These are phyloP conservation scores for Eumerus sabulonum DNA, from an alignment of 2,888 invertebrate species.

Conservation along the genomic window DNA sequence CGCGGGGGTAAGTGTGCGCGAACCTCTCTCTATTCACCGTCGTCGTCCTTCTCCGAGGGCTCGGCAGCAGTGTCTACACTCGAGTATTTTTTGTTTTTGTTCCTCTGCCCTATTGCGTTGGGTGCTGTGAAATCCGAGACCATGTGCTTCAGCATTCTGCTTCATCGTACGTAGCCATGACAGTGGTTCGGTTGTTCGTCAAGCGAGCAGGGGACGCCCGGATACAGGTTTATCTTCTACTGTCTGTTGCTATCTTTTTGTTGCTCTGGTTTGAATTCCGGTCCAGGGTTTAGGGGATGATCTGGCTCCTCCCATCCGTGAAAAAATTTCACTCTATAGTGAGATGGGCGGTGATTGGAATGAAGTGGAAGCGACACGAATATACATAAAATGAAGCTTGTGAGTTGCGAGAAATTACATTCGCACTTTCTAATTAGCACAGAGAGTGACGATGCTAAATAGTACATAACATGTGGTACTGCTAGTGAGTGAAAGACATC, in stretches of 20 bases:
- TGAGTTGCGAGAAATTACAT: slow-evolving; percentile 14
- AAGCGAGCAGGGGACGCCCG: slow-evolving; percentile 26
- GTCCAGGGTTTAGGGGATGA: slow-evolving; percentile 40
- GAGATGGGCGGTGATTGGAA: too few relatives aligned
- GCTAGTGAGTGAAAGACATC: slow-evolving; percentile 1
- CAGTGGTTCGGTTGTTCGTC: slow-evolving; percentile 46
- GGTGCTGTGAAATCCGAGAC: slow-evolving; percentile 49
- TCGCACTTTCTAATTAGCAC: slow-evolving; percentile 67
- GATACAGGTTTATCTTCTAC: slow-evolving; percentile 42
- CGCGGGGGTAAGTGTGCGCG: neutral
- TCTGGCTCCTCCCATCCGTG: slow-evolving; percentile 56
- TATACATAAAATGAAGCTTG: too few relatives aligned
- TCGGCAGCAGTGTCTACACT: too few relatives aligned
- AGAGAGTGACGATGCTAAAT: slow-evolving; percentile 14
- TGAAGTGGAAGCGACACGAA: too few relatives aligned
- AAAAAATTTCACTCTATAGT: neutral
- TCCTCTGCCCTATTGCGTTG: too few relatives aligned
- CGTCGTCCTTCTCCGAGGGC: too few relatives aligned
- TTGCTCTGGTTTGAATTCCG: too few relatives aligned
- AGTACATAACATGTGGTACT: slow-evolving; percentile 29
- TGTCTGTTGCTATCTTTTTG: too few relatives aligned
- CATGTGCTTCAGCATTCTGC: slow-evolving; percentile 26
- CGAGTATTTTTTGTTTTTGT: too few relatives aligned
- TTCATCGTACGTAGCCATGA: slow-evolving; percentile 67
- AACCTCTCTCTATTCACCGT: slow-evolving; percentile 6